Base-by-base conservation (phyloP, 2,888 invertebrate species). In the Perizoma affinitatum region DNA sequence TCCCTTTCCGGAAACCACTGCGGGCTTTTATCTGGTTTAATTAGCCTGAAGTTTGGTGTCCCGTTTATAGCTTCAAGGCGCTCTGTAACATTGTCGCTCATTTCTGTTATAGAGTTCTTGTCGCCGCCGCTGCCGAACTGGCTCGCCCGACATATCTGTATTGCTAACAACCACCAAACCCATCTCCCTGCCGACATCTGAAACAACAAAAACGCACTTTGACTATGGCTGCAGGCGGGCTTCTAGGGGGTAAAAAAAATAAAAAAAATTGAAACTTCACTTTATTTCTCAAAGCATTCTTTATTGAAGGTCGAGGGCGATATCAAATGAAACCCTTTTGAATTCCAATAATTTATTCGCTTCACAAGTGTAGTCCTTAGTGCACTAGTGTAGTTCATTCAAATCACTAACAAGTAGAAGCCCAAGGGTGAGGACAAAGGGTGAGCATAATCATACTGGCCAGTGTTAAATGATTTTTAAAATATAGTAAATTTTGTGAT, bases 1-100 rank as follows among this genome's bases (percentile, higher is more conserved):
- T 95, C 95, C 34, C 91, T 78, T 57, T 93, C 93, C 56, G 94
- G 94, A 66, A 93, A 92, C 94, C 94, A 94, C 70, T 93, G 94
- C 42, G 94, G 90, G 52, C 91, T 93, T 71, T 94, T 93, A 63
- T 93, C 93, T 41, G 93, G 92, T 65, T 93, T 94, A 49, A 90
- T 86, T 56, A 94, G 80, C 65, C 93, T 90, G 76, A 85, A 94
- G 74, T 94, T 94, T 5, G 87, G 88, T 0, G 94, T 94, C 10
- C 93, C 94, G 65, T 92, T 92, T 54, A 94, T 94, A 0, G 85
- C 79, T 74, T 94, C 94, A 66, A 94, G 82, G 45, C 88, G 88
- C 57, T 90, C 88, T 42, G 87, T 84, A 52, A 72, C 76, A 70
- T 83, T 87, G 63, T 84, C 86, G 60, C 60, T 75, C 60, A 80